Base-by-base conservation (phyloP, 2,797 vertebrate species). In the Pagetopsis macropterus region DNA sequence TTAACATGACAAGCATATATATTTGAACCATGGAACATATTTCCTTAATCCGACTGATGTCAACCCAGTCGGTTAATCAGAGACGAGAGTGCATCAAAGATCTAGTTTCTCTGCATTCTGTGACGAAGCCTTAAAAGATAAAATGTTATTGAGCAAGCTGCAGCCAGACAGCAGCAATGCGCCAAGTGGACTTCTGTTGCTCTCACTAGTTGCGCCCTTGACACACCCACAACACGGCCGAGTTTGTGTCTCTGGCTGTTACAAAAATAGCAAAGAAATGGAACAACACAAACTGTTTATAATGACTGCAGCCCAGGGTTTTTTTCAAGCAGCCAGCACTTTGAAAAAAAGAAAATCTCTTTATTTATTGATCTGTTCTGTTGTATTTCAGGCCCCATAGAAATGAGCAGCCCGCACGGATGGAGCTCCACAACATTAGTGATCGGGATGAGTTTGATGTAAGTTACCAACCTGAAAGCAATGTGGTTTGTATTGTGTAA, bases 371-470 rank as follows among this genome's bases (percentile, higher is more conserved):
- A 55, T 66, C 21, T 51, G 19, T 65, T 16, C 40, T 63, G 3
- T 16, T 91, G 8, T 67, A 2, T 91, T 85, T 65, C 83, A 95
- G 94, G 83, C 52, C 66, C 86, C 5, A 56, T 81, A 46, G 93
- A 94, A 44, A 72, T 80, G 7, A 90, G 89, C 6, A 72, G 54
- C 5, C 13, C 79, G 0, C 66, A 85, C 27, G 83, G 76, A 64
- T 89, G 82, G 92, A 95, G 64, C 84, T 81, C 91, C 21, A 82
- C 86, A 3, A 79, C 78, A 0, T 88, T 95, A 51, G 89, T 95
- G 17, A 84, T 85, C 49, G 84, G 37, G 58, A 94, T 96, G 94
- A 95, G 93, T 66, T 31, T 95, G 44, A 93, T 95, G 95, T 95
- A 91, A 95, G 95, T 86, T 27, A 46, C 76, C 4, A 40, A 40